Base-by-base conservation (phyloP, 2,888 invertebrate species). In the Laspeyria flexula region DNA sequence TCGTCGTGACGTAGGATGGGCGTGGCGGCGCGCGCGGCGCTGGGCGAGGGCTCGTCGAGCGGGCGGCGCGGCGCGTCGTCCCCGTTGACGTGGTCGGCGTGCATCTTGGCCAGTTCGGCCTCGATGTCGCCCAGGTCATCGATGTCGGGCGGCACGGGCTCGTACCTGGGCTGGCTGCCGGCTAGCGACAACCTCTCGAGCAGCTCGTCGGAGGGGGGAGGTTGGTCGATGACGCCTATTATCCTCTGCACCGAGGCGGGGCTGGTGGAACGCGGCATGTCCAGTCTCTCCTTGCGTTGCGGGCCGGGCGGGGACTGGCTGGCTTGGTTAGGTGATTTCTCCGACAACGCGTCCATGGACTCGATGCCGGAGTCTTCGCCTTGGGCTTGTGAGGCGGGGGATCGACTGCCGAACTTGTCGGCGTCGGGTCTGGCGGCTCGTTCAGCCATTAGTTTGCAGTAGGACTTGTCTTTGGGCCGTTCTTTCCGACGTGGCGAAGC, bases 311-410 rank as follows among this genome's bases (percentile, higher is more conserved):
- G 96, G 83, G 95, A 96, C 90, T 91, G 96, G 86, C 94, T 96
- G 86, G 96, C 96, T 81, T 97, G 97, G 84, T 97, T 96, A n/a
- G 96, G 96, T 59, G 96, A 96, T 81, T 97, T 97, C 82, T 98
- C 97, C 13, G 97, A 97, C n/a, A 97, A 86, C 1, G 97, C 97
- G 81, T 98, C 97, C 97, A 97, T 97, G 29, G 97, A 97, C 83
- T 97, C 97, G 48, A 97, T 97, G 11, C 97, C 97, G 48, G 97
- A 97, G 85, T 97, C 97, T 79, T 97, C 97, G 35, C 97, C 97
- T 73, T 95, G 95, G 30, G 93, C 92, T 60, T 93, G 93, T 15
- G 90, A 88, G 66, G 84, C 85, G 49, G 93, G 93, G 12, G 94
- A 94, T 43, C 90, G 75, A 62, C 79, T 83, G 48, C 78, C 80